Percentiles rank a stretch among this genome's conserved stretches.
Evolutionary conservation across 2,113 vertebrate genomes (phyloP).

Genomic region (Elaphurus davidianus): DNA sequence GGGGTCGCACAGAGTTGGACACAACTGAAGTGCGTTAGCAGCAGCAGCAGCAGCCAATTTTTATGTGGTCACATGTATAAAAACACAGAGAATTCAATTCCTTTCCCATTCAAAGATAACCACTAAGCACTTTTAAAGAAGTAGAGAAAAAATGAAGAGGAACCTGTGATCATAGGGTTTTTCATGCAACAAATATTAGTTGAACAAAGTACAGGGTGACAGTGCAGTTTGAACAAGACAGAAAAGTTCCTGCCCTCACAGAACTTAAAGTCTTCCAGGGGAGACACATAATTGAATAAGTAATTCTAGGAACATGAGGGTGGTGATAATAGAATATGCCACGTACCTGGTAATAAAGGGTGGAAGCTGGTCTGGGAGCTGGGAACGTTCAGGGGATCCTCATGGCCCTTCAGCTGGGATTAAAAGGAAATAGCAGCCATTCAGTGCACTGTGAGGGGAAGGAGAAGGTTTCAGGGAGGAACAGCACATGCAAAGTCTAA

Average conservation of each 20-base stretch:
- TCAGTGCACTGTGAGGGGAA: neutral
- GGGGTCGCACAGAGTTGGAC: rapidly evolving
- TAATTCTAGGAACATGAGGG: neutral
- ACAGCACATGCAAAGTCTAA: neutral
- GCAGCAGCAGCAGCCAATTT: neutral
- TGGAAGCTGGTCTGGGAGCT: neutral
- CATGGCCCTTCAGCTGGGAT: neutral
- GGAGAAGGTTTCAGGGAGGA: neutral
- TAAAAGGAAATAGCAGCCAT: neutral
- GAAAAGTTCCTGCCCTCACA: neutral
- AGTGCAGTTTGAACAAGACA: neutral
- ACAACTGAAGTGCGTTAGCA: rapidly evolving
- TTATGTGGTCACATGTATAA: neutral
- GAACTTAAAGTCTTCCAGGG: neutral
- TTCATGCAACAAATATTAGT: neutral
- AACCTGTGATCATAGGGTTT: neutral
- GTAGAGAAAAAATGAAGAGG: neutral
- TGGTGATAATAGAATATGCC: neutral
- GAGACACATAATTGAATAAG: neutral
- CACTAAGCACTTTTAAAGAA: neutral
- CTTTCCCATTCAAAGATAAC: neutral
- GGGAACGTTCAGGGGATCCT: neutral
- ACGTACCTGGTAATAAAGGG: neutral
- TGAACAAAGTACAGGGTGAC: neutral
- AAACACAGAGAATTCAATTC: neutral